These are phyloP conservation scores for Argya squamiceps DNA, from an alignment of 2,797 vertebrate genomes.

Conservation along the genomic window DNA sequence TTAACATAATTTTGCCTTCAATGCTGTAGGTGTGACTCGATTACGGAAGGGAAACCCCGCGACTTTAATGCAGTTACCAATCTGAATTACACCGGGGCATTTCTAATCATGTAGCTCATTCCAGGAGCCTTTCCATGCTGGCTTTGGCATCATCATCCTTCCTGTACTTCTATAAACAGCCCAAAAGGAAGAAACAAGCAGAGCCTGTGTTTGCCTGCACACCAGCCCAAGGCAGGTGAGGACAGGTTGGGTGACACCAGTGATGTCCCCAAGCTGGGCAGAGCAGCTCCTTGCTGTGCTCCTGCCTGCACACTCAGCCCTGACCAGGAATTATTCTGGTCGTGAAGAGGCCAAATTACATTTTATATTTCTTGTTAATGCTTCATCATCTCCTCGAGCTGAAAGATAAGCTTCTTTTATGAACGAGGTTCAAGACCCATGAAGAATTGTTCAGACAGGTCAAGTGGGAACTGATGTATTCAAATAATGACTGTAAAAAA, in stretches of 20 bases:
- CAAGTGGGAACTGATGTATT: conserved; percentile 26
- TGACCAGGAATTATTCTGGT: background rate
- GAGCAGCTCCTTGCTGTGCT: rapidly evolving
- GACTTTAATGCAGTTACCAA: background rate
- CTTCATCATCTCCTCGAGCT: background rate
- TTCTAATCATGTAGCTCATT: background rate
- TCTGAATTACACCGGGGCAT: conserved; percentile 20
- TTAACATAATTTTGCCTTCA: background rate
- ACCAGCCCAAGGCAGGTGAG: background rate
- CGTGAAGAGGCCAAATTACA: background rate
- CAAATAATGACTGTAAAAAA: background rate
- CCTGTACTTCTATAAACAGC: background rate
- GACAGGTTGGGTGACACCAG: rapidly evolving
- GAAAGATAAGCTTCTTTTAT: background rate
- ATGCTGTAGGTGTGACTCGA: background rate
- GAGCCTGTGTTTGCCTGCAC: rapidly evolving
- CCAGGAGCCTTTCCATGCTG: background rate
- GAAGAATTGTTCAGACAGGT: conserved; percentile 30
- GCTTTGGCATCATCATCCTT: background rate
- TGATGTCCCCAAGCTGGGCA: rapidly evolving
- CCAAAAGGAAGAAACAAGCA: background rate
- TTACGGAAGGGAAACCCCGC: background rate
- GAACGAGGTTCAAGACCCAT: background rate
- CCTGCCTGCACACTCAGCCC: background rate
- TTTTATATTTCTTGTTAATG: conserved; percentile 33